Evolutionary conservation across 2,113 vertebrate species (phyloP).

Genomic region (Gorsachius goisagi): DNA sequence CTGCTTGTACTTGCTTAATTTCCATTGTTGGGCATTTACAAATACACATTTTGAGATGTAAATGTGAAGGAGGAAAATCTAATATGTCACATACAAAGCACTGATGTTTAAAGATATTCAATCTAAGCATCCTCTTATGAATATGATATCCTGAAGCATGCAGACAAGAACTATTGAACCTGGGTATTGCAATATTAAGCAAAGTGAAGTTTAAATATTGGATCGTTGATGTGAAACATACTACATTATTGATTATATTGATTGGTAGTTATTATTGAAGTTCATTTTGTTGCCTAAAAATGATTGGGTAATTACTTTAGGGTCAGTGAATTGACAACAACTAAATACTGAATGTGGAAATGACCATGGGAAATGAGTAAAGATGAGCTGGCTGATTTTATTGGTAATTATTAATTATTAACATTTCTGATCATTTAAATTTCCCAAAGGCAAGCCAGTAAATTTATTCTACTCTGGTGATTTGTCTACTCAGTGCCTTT

Average conservation of each 20-base stretch:
- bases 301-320: not conserved
- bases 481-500: not conserved
- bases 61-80: not conserved
- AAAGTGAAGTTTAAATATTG: not conserved
- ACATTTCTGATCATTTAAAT: not conserved
- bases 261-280: conserved; percentile 2
- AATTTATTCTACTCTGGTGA: not conserved
- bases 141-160: not conserved
- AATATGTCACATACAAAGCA: not conserved
- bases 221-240: not conserved
- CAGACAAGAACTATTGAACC: not conserved
- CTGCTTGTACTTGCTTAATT: not conserved
- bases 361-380: not conserved
- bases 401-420: conserved; percentile 43
- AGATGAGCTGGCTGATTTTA: not conserved
- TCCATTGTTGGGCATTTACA: not conserved
- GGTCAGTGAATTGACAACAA: conserved; percentile 10
- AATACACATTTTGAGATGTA: not conserved
- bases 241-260: not conserved
- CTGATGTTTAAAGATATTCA: not conserved
- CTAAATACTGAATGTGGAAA: conserved; percentile 20
- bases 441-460: not conserved
- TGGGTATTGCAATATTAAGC: not conserved
- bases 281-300: conserved; percentile 25
- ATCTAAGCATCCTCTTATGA: not conserved